Base-by-base conservation (phyloP, 2,888 invertebrate genomes). In the Podotricha telesiphe region DNA sequence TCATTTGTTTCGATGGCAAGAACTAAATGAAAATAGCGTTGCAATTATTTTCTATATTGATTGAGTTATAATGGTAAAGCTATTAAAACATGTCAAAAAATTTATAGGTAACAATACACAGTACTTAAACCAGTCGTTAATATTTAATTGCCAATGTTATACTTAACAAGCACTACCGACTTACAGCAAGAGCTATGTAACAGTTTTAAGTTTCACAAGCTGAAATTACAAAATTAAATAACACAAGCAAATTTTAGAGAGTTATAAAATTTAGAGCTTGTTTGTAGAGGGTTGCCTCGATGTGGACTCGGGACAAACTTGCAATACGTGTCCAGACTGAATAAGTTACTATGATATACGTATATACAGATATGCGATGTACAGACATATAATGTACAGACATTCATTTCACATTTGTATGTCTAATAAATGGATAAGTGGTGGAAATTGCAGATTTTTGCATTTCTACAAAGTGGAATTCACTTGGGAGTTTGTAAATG, bases 301-400 rank as follows among this genome's bases (percentile, higher is more conserved):
- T 62, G 61, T 62, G 61, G 61, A 62, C 61, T 48, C 47, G 17
- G 61, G 48, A 48, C 34, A 48, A 48, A 48, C 48, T 62, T 28
- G 34, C 17, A n/a, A 28, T 19, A 48, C 61, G 47, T 62, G 61
- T 62, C 34, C 45, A 3, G 61, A 45, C 28, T 48, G 8, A 61
- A 61, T 61, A 61, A 61, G 45, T 53, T n/a, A n/a, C n/a, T n/a
- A n/a, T n/a, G n/a, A n/a, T n/a, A n/a, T n/a, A n/a, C n/a, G n/a
- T n/a, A n/a, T n/a, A n/a, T n/a, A n/a, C n/a, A n/a, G n/a, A n/a
- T n/a, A n/a, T n/a, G n/a, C n/a, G n/a, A n/a, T n/a, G n/a, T n/a
- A n/a, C n/a, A n/a, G n/a, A n/a, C n/a, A n/a, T n/a, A n/a, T n/a
- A n/a, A n/a, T n/a, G n/a, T n/a, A n/a, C n/a, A n/a, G n/a, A 50